A percentile compares a stretch with the other conserved stretches of the same genome.
These are phyloP conservation scores for Calcarius lapponicus DNA, from an alignment of 2,797 vertebrate species.

Conservation along the genomic window DNA sequence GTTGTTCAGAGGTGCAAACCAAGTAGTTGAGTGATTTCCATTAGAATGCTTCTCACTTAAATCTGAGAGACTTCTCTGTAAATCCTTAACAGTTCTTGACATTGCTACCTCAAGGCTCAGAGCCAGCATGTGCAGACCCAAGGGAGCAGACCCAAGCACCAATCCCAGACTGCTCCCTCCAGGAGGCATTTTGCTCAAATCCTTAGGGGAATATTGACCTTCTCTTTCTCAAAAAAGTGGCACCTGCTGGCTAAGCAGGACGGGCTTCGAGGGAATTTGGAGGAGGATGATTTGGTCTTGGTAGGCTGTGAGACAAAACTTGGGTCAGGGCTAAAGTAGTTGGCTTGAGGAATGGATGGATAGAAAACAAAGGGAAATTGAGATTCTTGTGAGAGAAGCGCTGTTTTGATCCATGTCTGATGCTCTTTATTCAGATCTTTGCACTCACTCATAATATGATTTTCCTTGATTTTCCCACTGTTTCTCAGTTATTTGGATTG, in stretches of 20 bases:
- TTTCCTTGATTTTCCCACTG: not conserved
- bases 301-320: not conserved
- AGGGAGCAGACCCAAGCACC: not conserved
- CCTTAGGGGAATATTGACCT: constrained; percentile 48
- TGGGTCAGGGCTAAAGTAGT: not conserved
- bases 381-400: not conserved
- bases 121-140: constrained; percentile 29
- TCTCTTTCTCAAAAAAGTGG: constrained; percentile 24
- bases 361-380: not conserved
- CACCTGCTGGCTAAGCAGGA: constrained; percentile 13
- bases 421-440: not conserved
- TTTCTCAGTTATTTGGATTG: not conserved
- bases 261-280: not conserved
- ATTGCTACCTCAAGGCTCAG: constrained; percentile 8
- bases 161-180: not conserved
- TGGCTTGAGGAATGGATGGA: not conserved
- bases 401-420: not conserved
- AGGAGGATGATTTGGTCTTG: not conserved
- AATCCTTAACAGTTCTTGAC: constrained; percentile 61
- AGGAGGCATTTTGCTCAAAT: constrained; percentile 33
- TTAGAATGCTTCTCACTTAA: constrained; percentile 22
- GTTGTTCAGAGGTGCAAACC: not conserved
- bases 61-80: not conserved
- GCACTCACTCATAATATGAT: not conserved
- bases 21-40: not conserved